Conservation (phyloP, 2,888 invertebrate species). For the Trissonchulus sp. region DNA sequence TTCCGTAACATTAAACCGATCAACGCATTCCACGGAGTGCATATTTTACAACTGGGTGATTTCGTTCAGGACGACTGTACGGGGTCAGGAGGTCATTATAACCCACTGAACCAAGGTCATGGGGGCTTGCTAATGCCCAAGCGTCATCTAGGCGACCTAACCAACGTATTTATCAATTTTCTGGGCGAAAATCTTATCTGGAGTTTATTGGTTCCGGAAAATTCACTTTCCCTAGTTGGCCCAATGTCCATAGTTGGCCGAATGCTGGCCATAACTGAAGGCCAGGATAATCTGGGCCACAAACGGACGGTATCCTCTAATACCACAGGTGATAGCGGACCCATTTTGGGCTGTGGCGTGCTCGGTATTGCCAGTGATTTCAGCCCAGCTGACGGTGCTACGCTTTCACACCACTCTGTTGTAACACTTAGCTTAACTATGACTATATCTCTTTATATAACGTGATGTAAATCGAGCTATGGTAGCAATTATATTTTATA, state of each 20-base stretch:
- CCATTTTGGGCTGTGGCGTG: conserved; percentile 15
- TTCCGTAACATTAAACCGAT: not conserved
- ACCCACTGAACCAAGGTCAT: not conserved
- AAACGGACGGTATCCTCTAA: not conserved
- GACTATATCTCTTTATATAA: too few species aligned
- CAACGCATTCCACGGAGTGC: not conserved
- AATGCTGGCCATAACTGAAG: not conserved
- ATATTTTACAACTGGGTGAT: not conserved
- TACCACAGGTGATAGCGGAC: not conserved
- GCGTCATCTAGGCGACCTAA: not conserved
- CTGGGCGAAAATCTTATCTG: not conserved
- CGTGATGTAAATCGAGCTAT: too few species aligned
- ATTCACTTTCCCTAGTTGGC: conserved; percentile 7
- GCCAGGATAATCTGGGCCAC: not conserved
- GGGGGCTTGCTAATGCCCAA: not conserved
- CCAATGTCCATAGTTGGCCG: conserved; percentile 18
- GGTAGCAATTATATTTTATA: too few species aligned
- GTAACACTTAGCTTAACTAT: too few species aligned
- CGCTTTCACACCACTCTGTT: too few species aligned
- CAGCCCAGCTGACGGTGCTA: not conserved
- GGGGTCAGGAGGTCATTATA: not conserved
- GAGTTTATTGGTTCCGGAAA: not conserved
- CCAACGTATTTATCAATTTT: not conserved
- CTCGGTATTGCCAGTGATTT: conserved; percentile 21
- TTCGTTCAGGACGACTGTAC: not conserved